These are phyloP conservation scores for Calliphora vomitoria DNA, from an alignment of 2,888 invertebrate species.

Conservation along the genomic window DNA sequence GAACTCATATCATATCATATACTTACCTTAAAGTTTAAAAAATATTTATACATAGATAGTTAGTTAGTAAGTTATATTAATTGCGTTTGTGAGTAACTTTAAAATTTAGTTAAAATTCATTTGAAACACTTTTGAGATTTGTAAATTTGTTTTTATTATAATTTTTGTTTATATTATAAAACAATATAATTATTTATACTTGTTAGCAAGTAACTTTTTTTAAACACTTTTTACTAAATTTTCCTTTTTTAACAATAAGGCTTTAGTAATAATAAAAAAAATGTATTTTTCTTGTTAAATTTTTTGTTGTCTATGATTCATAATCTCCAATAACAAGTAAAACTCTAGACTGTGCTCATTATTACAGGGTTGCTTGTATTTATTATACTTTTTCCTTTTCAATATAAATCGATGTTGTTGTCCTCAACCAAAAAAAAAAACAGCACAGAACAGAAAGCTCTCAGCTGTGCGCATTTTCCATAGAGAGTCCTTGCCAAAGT, in stretches of 20 bases:
- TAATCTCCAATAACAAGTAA: constrained; percentile 55
- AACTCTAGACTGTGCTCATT: constrained; percentile 68
- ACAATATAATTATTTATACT: background rate
- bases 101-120: background rate
- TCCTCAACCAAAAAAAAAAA: background rate
- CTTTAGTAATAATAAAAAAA: background rate
- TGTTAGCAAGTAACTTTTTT: background rate
- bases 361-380: constrained; percentile 70
- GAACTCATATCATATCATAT: background rate
- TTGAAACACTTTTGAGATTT: constrained; percentile 5
- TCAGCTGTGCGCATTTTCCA: constrained; percentile 48
- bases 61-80: no score
- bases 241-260: background rate
- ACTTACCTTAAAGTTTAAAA: constrained; percentile 55
- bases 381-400: constrained; percentile 62
- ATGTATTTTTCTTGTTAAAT: background rate
- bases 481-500: constrained; percentile 48
- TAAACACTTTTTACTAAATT: background rate
- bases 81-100: background rate
- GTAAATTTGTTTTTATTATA: constrained; percentile 11
- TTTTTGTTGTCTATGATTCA: constrained; percentile 52
- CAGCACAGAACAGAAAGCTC: constrained; percentile 42
- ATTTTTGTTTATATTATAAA: background rate
- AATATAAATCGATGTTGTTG: constrained; percentile 54
- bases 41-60: constrained; percentile 1